Percentiles rank a stretch among this genome's conserved stretches.
phyloP scores from a whole-genome alignment of 2,797 vertebrate species.

The Rhinogobio ventralis region DNA sequence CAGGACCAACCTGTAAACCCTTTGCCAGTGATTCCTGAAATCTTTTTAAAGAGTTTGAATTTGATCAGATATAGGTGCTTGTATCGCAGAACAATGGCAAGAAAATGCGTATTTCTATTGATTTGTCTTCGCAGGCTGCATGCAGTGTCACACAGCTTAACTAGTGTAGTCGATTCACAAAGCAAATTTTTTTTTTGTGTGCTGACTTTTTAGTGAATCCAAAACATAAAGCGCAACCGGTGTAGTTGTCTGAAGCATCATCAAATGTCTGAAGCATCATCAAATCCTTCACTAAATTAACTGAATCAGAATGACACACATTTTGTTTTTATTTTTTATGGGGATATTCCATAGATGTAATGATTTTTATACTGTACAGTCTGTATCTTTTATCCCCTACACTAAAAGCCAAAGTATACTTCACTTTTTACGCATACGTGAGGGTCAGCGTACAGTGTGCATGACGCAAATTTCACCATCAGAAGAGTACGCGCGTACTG shows the following conservation, averaged over 20 bases:
- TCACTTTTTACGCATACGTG: too few species aligned
- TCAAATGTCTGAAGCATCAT: too few species aligned
- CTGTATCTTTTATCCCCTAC: too few species aligned
- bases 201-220: background rate
- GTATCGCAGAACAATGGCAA: background rate
- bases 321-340: too few species aligned
- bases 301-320: too few species aligned
- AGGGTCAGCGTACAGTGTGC: too few species aligned
- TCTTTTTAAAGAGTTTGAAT: background rate
- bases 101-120: background rate
- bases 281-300: too few species aligned
- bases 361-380: too few species aligned
- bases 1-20: background rate
- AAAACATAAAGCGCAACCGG: background rate
- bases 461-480: too few species aligned
- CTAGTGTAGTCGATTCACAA: background rate
- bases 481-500: too few species aligned
- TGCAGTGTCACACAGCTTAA: background rate
- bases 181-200: background rate
- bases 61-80: background rate
- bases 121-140: background rate
- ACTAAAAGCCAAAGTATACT: too few species aligned
- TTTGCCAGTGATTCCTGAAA: background rate
- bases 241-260: background rate
- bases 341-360: too few species aligned